A percentile compares a stretch with the other conserved stretches of the same genome.
These are phyloP conservation scores for Tetrapedia diversipes DNA, from an alignment of 2,888 invertebrate genomes.

Conservation along the genomic window DNA sequence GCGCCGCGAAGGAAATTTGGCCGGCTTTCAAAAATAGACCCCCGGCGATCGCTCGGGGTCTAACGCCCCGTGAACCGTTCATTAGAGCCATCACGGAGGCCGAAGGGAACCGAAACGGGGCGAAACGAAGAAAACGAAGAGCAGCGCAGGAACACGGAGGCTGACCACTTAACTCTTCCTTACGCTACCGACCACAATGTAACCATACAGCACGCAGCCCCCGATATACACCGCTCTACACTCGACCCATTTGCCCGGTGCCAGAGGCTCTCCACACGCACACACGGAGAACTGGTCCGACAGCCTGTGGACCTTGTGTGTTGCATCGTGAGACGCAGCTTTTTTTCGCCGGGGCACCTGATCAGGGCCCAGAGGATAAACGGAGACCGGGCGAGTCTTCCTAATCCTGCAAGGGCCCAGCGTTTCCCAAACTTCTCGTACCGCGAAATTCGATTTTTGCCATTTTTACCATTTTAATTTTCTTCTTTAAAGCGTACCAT, in stretches of 20 bases:
- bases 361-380: conserved; percentile 24
- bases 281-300: conserved; percentile 28
- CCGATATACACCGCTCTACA: conserved; percentile 38
- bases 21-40: conserved; percentile 40
- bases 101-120: conserved; percentile 1
- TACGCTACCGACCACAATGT: conserved; percentile 59
- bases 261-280: conserved; percentile 37
- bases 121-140: not conserved
- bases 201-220: conserved; percentile 50
- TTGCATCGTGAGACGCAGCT: conserved; percentile 61
- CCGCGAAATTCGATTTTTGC: too few species aligned
- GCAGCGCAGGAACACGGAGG: conserved; percentile 15
- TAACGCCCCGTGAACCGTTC: conserved; percentile 34
- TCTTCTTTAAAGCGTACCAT: too few species aligned
- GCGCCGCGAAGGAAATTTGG: not conserved
- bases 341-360: conserved; percentile 66
- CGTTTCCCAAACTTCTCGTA: too few species aligned
- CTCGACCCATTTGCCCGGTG: conserved; percentile 48
- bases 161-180: conserved; percentile 52
- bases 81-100: conserved; percentile 22
- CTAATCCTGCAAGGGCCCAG: too few species aligned
- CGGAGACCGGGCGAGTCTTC: conserved; percentile 22
- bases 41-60: not conserved
- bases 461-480: too few species aligned
- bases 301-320: conserved; percentile 13